Evolutionary conservation across 2,113 vertebrate genomes (phyloP), one percentile per base, ranked within the genome.

Genomic region (Ciconia maguari): DNA sequence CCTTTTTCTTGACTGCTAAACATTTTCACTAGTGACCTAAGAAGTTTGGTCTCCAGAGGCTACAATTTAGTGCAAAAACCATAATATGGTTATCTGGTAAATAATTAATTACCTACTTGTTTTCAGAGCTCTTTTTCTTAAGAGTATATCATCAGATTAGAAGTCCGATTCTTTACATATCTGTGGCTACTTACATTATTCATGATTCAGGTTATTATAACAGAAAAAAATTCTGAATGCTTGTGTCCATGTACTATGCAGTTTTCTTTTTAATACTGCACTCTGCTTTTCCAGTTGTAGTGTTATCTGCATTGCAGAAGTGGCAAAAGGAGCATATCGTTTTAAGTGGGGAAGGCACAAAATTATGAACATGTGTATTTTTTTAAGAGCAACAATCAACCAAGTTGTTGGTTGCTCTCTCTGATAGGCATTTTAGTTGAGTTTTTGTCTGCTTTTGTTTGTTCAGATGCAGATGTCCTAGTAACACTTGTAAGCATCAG

Each of bases 41-140:
- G 61, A 83, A 92, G 18, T 77, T 54, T 85, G 24, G 21, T 87
- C 86, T 89, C 27, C 30, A 84, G 72, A 57, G 57, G 52, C 79
- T 57, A 21, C 34, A 78, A 2, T 83, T 79, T 89, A 61, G 72
- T 79, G 44, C 49, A 38, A 72, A 74, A 82, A 87, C 54, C 17
- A 26, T 91, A 76, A 76, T 92, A 75, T 60, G 32, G 26, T 60
- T 94, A 52, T 96, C 22, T 96, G 34, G 15, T 95, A 95, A 96
- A 96, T 96, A 94, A 96, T 97, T 90, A 13, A 89, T 82, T 89
- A 13, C 25, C 7, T 71, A 8, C 68, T 93, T 93, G 46, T 95
- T 94, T 92, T 81, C 48, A 69, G 89, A 94, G 36, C 36, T 95
- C 16, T 38, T 79, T 78, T 74, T 83, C 9, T 4, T 77, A 57